phyloP scores from a whole-genome alignment of 2,113 vertebrate genomes.

The Rhinolophus sinicus region DNA sequence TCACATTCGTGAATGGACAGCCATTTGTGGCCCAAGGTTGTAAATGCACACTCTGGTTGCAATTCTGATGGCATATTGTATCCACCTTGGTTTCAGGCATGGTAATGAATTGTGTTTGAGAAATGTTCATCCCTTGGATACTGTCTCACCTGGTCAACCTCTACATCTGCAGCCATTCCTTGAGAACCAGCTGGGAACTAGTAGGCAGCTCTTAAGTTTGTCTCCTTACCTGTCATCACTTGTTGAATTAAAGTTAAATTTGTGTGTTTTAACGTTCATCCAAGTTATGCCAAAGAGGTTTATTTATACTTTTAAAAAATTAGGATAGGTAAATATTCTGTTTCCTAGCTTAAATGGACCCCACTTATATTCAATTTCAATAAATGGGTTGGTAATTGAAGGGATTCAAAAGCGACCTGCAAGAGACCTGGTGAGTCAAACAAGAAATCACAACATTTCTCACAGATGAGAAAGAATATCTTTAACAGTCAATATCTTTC shows the following conservation, averaged over 20 bases:
- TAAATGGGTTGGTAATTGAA: neutral
- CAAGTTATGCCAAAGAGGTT: neutral
- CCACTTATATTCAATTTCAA: neutral
- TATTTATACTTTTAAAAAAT: neutral
- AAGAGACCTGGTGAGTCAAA: neutral
- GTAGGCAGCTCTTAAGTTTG: neutral
- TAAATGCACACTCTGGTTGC: neutral
- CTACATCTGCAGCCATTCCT: neutral
- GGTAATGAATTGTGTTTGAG: neutral
- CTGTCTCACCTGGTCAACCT: neutral
- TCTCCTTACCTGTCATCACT: neutral
- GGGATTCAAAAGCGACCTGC: neutral
- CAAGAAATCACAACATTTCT: slow-evolving; percentile 16
- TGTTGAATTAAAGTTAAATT: neutral
- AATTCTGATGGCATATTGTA: neutral
- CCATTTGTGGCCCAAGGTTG: neutral
- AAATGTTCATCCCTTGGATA: accelerated
- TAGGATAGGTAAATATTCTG: neutral
- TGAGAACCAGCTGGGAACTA: neutral
- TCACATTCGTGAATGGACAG: neutral
- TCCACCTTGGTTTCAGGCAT: neutral
- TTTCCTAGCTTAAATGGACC: neutral
- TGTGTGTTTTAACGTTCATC: neutral
- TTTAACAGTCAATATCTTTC: neutral
- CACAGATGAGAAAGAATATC: neutral